A percentile compares a stretch with the other conserved stretches of the same genome.
Evolutionary conservation across 2,113 vertebrate species (phyloP).

Genomic region (Heloderma charlesbogerti): DNA sequence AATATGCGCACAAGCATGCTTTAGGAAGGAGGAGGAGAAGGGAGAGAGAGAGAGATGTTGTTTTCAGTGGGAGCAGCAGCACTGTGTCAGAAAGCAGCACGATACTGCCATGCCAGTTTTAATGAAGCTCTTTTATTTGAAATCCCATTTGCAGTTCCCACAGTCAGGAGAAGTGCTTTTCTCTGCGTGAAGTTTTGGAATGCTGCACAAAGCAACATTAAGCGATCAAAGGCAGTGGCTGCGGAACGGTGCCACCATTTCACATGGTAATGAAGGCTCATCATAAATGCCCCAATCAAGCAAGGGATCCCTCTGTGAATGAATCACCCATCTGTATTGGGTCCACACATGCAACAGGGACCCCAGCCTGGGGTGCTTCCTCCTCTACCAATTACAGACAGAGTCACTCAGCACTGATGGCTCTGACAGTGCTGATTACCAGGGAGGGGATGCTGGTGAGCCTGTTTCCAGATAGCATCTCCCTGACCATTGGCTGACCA

Average conservation of each 20-base stretch:
- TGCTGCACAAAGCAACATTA: not conserved
- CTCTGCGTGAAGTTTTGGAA: not conserved
- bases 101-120: slow-evolving; percentile 55
- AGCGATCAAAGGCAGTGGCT: not conserved
- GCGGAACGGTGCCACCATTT: not conserved
- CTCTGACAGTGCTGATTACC: not conserved
- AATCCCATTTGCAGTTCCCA: slow-evolving; percentile 25
- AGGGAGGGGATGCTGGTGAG: not conserved
- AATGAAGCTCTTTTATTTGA: slow-evolving; percentile 52
- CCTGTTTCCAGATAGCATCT: not conserved
- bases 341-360: not conserved
- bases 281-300: not conserved
- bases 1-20: too few relatives aligned
- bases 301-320: not conserved
- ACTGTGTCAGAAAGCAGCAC: slow-evolving; percentile 22
- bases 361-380: not conserved
- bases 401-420: not conserved
- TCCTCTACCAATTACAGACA: not conserved
- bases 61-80: slow-evolving; percentile 40
- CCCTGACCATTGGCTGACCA: not conserved
- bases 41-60: slow-evolving; percentile 4
- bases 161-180: not conserved
- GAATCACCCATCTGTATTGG: not conserved
- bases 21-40: not conserved
- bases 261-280: not conserved